These are phyloP conservation scores for Montipora capricornis DNA, from an alignment of 64 coral and sea anemone species.

Conservation along the genomic window DNA sequence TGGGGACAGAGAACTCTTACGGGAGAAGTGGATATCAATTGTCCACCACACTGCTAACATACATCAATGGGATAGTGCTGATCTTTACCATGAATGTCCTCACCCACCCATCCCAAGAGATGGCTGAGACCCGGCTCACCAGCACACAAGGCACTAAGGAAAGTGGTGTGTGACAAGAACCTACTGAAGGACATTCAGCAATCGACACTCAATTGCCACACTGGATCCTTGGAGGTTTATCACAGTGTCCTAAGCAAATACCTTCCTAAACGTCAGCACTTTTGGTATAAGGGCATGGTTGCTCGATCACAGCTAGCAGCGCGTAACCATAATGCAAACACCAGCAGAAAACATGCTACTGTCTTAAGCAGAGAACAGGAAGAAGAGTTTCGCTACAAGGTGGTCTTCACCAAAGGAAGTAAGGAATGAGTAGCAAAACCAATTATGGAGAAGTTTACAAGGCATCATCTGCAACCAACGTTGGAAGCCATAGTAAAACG, in stretches of 20 bases:
- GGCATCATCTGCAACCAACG: background rate
- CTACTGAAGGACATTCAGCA: slow-evolving; percentile 28
- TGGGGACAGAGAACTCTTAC: background rate
- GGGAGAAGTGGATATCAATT: slow-evolving; percentile 52
- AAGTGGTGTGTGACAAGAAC: slow-evolving; percentile 16
- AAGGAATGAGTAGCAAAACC: slow-evolving; percentile 38
- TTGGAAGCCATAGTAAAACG: background rate
- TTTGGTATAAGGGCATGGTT: slow-evolving; percentile 16
- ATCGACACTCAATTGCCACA: background rate
- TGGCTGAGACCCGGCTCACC: slow-evolving; percentile 19
- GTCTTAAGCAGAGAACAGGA: background rate
- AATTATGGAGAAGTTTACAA: background rate
- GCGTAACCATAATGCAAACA: slow-evolving; percentile 55
- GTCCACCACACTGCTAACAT: slow-evolving; percentile 47
- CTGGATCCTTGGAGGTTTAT: background rate
- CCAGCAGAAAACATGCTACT: slow-evolving; percentile 16
- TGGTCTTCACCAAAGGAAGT: slow-evolving; percentile 24
- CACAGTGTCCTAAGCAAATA: background rate
- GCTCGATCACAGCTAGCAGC: slow-evolving; percentile 22
- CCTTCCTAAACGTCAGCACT: slow-evolving; percentile 51
- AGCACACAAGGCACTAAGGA: slow-evolving; percentile 4
- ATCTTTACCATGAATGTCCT: background rate
- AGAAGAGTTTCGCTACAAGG: slow-evolving; percentile 24
- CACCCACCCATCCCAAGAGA: background rate
- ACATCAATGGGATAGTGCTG: slow-evolving; percentile 1